Percentiles rank a stretch among this genome's conserved stretches.
Conservation (phyloP, 2,113 vertebrate species). For the Zeus faber region DNA sequence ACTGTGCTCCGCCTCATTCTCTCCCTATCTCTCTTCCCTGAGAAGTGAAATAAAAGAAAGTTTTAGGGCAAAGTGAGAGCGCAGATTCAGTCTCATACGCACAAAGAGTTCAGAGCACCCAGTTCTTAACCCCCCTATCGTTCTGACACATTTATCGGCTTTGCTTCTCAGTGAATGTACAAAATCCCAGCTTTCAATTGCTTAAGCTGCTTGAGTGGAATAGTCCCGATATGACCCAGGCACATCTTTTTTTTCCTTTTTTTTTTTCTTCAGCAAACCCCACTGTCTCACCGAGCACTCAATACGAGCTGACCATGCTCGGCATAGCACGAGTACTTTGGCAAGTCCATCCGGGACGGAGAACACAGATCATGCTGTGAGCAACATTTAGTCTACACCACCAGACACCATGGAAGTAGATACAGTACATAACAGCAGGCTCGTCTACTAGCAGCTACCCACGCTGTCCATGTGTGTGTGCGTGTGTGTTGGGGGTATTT, state of each 20-base stretch:
- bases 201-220: slow-evolving; percentile 52
- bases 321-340: neutral
- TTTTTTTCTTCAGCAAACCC: slow-evolving; percentile 15
- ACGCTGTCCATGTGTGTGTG: slow-evolving; percentile 29
- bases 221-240: slow-evolving; percentile 24
- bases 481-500: slow-evolving; percentile 24
- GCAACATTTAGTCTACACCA: neutral
- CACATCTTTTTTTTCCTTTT: slow-evolving; percentile 15
- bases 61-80: slow-evolving; percentile 37
- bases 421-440: slow-evolving; percentile 10
- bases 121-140: slow-evolving; percentile 62
- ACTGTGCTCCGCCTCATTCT: too few relatives aligned
- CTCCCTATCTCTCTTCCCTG: slow-evolving; percentile 70
- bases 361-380: neutral
- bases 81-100: slow-evolving; percentile 37
- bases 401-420: neutral
- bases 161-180: slow-evolving; percentile 50
- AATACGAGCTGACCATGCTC: too few relatives aligned
- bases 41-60: slow-evolving; percentile 64
- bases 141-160: slow-evolving; percentile 79
- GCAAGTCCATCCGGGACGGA: neutral
- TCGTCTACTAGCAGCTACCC: slow-evolving; percentile 19
- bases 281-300: too few relatives aligned
- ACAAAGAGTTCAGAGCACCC: slow-evolving; percentile 36
- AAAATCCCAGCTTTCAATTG: slow-evolving; percentile 55